Base-by-base conservation (phyloP, 1,140 invertebrate species). In the Monomorium pharaonis region DNA sequence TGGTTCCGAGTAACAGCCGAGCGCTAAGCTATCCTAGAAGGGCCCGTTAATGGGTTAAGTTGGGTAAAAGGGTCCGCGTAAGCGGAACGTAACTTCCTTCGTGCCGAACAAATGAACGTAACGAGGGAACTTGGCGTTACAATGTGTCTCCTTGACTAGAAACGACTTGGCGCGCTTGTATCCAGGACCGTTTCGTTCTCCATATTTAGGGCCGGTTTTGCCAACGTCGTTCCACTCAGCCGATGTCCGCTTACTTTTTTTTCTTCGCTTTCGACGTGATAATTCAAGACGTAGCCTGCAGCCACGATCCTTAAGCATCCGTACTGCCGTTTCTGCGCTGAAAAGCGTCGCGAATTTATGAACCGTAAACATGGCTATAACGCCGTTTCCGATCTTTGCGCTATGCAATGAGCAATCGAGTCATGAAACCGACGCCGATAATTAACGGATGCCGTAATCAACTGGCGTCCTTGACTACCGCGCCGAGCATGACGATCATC, bases 1-100 rank as follows among this genome's bases (percentile, higher is more conserved):
- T 78, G 76, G 75, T 85, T 85, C 84, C 75, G 58, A 67, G 84
- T 85, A 85, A 80, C 62, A 49, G 37, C 65, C 65, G 30, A 33
- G 63, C 21, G 63, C 49, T 24, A 3, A 70, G 65, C 37, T 74
- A 83, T 83, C 78, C 67, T 83, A 74, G 67, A 83, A 58, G 51
- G 67, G 37, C 37, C 24, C 14, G 65, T 51, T 69, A 72, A 72
- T 72, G 49, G 33, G 65, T 54, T 27, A 83, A 74, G 51, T 81
- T 56, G 18, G 65, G 27, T 47, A 33, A 49, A 63, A 47, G 44
- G 63, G 75, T 63, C 58, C 58, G 42, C 33, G 77, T 49, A 16
- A 42, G 78, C 42, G n/a, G 78, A 81, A 70, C 44, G 65, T 72
- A 72, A 81, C 65, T 81, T 72, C 78, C 21, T 42, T 51, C 12